A percentile compares a stretch with the other conserved stretches of the same genome.
Evolutionary conservation across 2,113 vertebrate genomes (phyloP).

Genomic region (Macrotis lagotis): DNA sequence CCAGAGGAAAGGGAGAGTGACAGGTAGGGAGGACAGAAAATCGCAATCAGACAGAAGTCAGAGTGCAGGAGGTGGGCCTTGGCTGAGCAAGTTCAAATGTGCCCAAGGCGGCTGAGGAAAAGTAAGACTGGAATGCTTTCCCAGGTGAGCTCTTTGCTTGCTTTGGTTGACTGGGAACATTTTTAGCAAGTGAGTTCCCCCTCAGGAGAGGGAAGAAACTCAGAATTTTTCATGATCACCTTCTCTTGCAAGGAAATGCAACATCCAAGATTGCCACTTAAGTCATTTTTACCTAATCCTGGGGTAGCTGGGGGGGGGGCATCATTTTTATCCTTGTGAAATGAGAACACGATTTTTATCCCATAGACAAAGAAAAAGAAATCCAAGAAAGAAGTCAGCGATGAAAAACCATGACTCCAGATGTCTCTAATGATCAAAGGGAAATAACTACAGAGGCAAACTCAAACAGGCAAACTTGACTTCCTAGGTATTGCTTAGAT

Average conservation of each 20-base stretch:
- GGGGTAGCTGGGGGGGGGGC: too few relatives aligned
- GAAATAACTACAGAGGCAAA: neutral
- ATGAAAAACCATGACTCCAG: neutral
- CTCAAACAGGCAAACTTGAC: neutral
- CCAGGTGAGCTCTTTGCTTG: constrained; percentile 4
- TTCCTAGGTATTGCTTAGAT: neutral
- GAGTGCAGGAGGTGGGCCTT: constrained; percentile 48
- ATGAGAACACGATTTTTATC: neutral
- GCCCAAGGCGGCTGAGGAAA: constrained; percentile 34
- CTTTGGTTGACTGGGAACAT: neutral
- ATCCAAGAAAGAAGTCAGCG: neutral
- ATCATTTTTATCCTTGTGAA: neutral
- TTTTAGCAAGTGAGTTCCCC: neutral
- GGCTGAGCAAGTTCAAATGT: constrained; percentile 26
- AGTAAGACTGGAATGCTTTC: constrained; percentile 24
- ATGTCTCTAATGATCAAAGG: neutral
- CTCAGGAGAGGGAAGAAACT: neutral
- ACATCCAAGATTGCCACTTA: neutral
- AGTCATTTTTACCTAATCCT: neutral
- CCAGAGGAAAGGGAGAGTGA: neutral
- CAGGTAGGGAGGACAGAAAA: neutral
- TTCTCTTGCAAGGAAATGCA: neutral
- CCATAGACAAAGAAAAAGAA: neutral
- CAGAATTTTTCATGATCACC: neutral
- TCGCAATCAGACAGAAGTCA: neutral